phyloP scores from a whole-genome alignment of 2,888 invertebrate species.

The Hyposoter dolosus region DNA sequence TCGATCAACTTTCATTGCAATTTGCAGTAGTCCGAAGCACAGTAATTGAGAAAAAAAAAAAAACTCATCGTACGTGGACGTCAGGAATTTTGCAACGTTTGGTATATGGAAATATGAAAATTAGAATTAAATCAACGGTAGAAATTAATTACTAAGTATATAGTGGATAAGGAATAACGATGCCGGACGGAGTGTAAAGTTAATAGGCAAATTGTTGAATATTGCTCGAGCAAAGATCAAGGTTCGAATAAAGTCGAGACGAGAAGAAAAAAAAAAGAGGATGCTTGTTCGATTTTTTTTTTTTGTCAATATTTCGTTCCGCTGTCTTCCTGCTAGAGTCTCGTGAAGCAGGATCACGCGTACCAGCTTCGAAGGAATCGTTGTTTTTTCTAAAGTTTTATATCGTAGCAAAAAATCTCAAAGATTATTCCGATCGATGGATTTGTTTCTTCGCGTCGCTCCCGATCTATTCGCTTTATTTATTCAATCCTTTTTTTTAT shows the following conservation, averaged over 20 bases:
- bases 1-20: too few relatives aligned
- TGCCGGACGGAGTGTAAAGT: not conserved
- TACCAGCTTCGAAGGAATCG: not conserved
- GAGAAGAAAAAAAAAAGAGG: slow-evolving; percentile 22
- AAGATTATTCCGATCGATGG: not conserved
- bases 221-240: slow-evolving; percentile 50
- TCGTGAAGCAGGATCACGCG: slow-evolving; percentile 19
- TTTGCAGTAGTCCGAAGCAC: too few relatives aligned
- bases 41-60: too few relatives aligned
- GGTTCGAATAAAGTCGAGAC: slow-evolving; percentile 16
- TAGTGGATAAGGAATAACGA: not conserved
- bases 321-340: slow-evolving; percentile 33
- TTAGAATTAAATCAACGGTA: not conserved
- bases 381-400: not conserved
- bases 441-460: not conserved
- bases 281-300: not conserved
- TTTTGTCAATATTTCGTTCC: not conserved
- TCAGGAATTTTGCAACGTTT: not conserved
- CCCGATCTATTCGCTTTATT: not conserved
- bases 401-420: not conserved
- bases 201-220: not conserved
- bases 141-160: not conserved
- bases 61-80: too few relatives aligned
- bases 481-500: not conserved
- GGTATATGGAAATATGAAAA: not conserved